These are phyloP conservation scores for Chrysolina oricalcia DNA, from an alignment of 2,888 invertebrate species.

Conservation along the genomic window DNA sequence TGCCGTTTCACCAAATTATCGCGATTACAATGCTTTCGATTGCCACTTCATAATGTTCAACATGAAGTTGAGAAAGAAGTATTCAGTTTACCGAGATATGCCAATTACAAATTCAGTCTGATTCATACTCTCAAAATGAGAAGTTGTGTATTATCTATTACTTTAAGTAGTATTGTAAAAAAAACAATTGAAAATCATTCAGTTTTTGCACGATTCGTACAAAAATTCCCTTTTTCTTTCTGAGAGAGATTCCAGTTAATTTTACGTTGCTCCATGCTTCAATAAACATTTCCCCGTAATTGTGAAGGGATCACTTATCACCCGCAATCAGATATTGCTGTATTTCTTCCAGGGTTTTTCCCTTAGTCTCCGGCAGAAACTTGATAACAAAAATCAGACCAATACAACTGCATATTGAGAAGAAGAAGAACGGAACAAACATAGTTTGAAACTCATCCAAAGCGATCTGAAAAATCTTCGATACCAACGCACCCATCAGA, in stretches of 20 bases:
- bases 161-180: too few relatives aligned
- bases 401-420: constrained; percentile 75
- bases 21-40: too few relatives aligned
- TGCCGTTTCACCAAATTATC: too few relatives aligned
- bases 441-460: constrained; percentile 75
- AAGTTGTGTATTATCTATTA: neutral
- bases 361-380: constrained; percentile 81
- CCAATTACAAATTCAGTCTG: too few relatives aligned
- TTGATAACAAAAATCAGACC: constrained; percentile 77
- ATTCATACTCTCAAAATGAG: too few relatives aligned
- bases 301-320: constrained; percentile 49
- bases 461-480: constrained; percentile 73
- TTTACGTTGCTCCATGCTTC: too few relatives aligned
- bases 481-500: constrained; percentile 71
- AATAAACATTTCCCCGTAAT: neutral
- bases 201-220: too few relatives aligned
- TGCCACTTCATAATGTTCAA: too few relatives aligned
- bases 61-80: too few relatives aligned
- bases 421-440: constrained; percentile 79
- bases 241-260: neutral
- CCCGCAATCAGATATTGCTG: constrained; percentile 76
- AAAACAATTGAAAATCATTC: neutral
- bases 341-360: constrained; percentile 80
- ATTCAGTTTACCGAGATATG: too few relatives aligned
- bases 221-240: neutral